These are phyloP conservation scores for Dyspetes luteomarginatus DNA, from an alignment of 2,888 invertebrate species.

Conservation along the genomic window DNA sequence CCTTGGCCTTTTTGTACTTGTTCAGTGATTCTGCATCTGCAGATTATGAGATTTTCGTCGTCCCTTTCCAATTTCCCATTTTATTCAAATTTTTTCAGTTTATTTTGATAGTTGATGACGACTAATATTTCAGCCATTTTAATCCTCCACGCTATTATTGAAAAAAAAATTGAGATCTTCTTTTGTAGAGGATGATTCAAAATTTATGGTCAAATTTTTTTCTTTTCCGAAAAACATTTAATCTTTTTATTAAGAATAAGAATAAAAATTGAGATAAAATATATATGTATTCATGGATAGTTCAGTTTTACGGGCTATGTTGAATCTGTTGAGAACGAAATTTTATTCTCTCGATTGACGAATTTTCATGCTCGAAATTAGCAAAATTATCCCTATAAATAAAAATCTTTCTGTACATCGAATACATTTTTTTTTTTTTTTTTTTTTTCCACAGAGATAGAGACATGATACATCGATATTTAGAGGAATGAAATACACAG, in stretches of 20 bases:
- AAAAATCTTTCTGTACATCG: conserved; percentile 27
- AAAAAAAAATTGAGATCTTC: too few species aligned
- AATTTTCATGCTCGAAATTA: conserved; percentile 12
- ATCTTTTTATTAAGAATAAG: neutral
- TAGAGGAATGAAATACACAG: conserved; percentile 56
- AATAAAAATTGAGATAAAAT: neutral
- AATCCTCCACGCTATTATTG: too few species aligned
- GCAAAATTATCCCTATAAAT: conserved; percentile 12
- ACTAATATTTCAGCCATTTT: too few species aligned
- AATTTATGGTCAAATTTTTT: too few species aligned
- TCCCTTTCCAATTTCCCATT: too few species aligned
- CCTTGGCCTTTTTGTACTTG: too few species aligned
- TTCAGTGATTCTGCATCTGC: too few species aligned
- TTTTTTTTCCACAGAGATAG: conserved; percentile 45
- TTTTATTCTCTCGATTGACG: conserved; percentile 30
- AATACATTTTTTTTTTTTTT: conserved; percentile 49
- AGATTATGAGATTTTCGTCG: too few species aligned
- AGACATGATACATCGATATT: conserved; percentile 62
- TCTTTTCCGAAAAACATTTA: too few species aligned
- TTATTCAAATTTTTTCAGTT: too few species aligned
- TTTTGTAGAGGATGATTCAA: too few species aligned
- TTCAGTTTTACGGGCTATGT: neutral
- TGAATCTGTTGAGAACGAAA: conserved; percentile 32
- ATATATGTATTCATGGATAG: neutral
- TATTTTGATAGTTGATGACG: too few species aligned